A percentile compares a stretch with the other conserved stretches of the same genome.
Conservation (phyloP, 1,140 invertebrate species). For the Pinna nobilis region DNA sequence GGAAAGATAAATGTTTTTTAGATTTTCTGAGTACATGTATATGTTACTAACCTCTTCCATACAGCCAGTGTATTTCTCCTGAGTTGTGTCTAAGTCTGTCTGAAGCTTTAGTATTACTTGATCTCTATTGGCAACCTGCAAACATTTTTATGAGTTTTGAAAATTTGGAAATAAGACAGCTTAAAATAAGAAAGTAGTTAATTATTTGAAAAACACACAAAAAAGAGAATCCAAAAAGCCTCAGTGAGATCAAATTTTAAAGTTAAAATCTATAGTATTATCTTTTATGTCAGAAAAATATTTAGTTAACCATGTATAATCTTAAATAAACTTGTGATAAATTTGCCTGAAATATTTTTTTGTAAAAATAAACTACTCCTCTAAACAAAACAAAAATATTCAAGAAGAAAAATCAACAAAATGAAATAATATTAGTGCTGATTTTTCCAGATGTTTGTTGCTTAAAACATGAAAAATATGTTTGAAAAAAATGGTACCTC, state of each 20-base stretch:
- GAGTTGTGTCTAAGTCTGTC: slow-evolving; percentile 67
- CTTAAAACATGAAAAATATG: too few species aligned
- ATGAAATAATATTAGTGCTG: too few species aligned
- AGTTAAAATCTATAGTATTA: background rate
- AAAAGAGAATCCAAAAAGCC: background rate
- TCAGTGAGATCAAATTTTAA: background rate
- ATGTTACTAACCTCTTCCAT: slow-evolving; percentile 65
- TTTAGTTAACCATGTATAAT: too few species aligned
- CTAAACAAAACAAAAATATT: too few species aligned
- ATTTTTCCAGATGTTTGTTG: too few species aligned
- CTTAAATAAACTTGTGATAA: too few species aligned
- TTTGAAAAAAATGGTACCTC: too few species aligned
- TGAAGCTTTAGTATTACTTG: slow-evolving; percentile 68
- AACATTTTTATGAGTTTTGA: too few species aligned
- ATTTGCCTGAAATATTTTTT: too few species aligned
- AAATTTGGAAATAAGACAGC: too few species aligned
- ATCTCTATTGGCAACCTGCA: slow-evolving; percentile 63
- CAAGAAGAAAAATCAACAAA: background rate
- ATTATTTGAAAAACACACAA: background rate
- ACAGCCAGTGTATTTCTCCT: slow-evolving; percentile 69
- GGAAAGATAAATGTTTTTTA: background rate
- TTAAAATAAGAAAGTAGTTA: background rate
- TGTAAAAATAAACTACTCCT: too few species aligned
- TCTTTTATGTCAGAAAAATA: background rate
- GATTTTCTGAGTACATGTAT: background rate